Evolutionary conservation across 2,888 invertebrate genomes (phyloP).

Genomic region (Synergus laeviventris): DNA sequence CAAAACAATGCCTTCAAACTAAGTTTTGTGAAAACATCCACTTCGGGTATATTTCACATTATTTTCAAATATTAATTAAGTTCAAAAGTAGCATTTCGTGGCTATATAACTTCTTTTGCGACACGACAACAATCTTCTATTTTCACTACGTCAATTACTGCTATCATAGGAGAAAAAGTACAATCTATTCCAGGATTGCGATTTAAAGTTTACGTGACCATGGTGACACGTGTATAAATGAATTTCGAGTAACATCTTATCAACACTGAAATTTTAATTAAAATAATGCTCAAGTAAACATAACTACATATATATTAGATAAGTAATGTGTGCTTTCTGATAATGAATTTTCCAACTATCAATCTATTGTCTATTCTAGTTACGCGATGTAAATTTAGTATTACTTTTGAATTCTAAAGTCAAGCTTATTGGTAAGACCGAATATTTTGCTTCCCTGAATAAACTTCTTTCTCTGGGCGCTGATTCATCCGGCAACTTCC

Average conservation of each 20-base stretch:
- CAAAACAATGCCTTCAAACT: background rate
- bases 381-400: background rate
- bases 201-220: background rate
- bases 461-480: constrained; percentile 25
- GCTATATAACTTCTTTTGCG: too few species aligned
- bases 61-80: too few species aligned
- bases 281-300: background rate
- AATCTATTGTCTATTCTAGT: background rate
- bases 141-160: too few species aligned
- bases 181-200: too few species aligned
- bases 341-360: background rate
- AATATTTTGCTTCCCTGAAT: constrained; percentile 12
- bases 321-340: background rate
- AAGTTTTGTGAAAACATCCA: too few species aligned
- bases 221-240: background rate
- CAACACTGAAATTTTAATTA: background rate
- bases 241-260: background rate
- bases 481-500: constrained; percentile 22
- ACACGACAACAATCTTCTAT: too few species aligned
- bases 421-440: background rate
- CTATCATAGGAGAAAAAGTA: too few species aligned
- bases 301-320: too few species aligned
- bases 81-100: too few species aligned
- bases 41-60: too few species aligned
- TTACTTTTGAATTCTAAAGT: background rate